Percentiles rank a stretch among this genome's conserved stretches.
Conservation (phyloP, 2,888 invertebrate genomes). For the Drosophila tripunctata region DNA sequence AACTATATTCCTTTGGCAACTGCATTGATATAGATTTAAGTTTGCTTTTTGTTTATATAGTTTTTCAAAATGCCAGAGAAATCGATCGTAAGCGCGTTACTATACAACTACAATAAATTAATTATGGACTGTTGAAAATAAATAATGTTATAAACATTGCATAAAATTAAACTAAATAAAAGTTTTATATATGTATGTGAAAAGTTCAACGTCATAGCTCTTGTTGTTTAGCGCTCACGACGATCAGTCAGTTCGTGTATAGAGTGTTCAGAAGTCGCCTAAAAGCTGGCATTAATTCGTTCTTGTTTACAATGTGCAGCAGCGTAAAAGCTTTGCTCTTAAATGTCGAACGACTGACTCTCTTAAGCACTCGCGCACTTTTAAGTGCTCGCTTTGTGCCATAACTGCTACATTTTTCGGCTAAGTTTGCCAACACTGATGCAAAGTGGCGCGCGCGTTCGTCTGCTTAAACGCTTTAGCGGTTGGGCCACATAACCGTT, state of each 20-base stretch:
- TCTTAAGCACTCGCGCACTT: neutral
- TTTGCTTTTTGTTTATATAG: neutral
- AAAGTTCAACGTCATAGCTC: no score
- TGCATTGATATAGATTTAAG: constrained; percentile 20
- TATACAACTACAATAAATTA: neutral
- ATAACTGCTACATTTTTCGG: neutral
- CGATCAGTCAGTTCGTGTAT: no score
- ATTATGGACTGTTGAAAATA: constrained; percentile 1
- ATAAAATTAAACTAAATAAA: no score
- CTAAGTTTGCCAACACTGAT: neutral
- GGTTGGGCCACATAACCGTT: constrained; percentile 38
- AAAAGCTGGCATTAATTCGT: no score
- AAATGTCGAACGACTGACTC: no score
- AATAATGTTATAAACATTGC: no score
- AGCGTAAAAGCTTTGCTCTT: no score
- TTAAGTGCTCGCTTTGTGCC: neutral
- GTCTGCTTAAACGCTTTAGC: constrained; percentile 3
- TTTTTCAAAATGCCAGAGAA: constrained; percentile 6
- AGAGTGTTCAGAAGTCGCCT: no score
- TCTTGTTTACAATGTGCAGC: no score
- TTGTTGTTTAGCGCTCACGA: no score
- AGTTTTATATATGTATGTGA: no score
- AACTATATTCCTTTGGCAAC: constrained; percentile 31
- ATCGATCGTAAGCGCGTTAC: neutral
- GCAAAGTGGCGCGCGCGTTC: constrained; percentile 33